A percentile compares a stretch with the other conserved stretches of the same genome.
Evolutionary conservation across 2,797 vertebrate species (phyloP).

Genomic region (Sciurus carolinensis): DNA sequence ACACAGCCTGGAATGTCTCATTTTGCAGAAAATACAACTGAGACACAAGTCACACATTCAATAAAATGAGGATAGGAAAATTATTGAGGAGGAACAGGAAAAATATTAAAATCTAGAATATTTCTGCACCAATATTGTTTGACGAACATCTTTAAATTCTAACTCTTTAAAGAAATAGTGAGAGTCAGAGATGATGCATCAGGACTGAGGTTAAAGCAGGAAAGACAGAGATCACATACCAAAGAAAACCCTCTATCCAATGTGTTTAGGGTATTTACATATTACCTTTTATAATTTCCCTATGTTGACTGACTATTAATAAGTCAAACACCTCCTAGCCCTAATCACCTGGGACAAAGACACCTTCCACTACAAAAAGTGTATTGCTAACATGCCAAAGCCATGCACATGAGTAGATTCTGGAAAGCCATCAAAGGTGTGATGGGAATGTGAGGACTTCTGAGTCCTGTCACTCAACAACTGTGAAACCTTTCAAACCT

Average conservation of each 20-base stretch:
- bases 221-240: neutral
- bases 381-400: neutral
- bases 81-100: neutral
- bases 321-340: neutral
- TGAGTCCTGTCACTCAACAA: neutral
- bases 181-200: neutral
- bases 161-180: slow-evolving; percentile 24
- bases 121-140: neutral
- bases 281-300: neutral
- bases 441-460: neutral
- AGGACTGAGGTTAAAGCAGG: neutral
- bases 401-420: neutral
- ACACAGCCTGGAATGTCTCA: neutral
- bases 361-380: neutral
- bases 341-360: neutral
- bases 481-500: neutral
- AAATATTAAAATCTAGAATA: neutral
- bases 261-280: neutral
- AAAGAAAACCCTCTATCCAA: neutral
- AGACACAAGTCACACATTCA: slow-evolving; percentile 4
- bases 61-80: neutral
- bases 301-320: neutral
- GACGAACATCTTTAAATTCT: slow-evolving; percentile 9
- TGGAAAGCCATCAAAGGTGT: neutral
- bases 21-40: neutral